Percentiles rank a stretch among this genome's conserved stretches.
Conservation (phyloP, 1,140 invertebrate genomes). For the Drosophila rufa region DNA sequence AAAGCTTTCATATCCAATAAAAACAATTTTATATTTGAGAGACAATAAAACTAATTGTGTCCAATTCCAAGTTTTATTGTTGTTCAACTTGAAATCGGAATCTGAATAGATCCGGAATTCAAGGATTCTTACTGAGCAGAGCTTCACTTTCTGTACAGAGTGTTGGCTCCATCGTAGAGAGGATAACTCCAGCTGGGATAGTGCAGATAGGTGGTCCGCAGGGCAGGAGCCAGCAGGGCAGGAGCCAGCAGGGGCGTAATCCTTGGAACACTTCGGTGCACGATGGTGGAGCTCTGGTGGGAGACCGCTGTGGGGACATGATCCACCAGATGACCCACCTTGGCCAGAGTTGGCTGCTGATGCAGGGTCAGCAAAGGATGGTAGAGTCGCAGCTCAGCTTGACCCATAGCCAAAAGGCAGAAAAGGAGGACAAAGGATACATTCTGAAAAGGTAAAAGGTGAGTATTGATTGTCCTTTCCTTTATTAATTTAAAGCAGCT, state of each 20-base stretch:
- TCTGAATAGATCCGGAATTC: not conserved
- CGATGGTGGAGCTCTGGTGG: conserved; percentile 86
- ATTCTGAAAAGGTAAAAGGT: conserved; percentile 2
- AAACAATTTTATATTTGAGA: not conserved
- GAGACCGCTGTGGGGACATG: conserved; percentile 73
- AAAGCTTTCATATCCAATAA: no score
- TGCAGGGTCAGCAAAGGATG: conserved; percentile 45
- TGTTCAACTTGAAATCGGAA: conserved; percentile 1
- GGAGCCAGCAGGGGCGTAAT: conserved; percentile 34
- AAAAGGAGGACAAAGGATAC: conserved; percentile 1
- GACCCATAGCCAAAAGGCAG: conserved; percentile 18
- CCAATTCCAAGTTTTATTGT: no score
- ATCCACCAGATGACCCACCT: conserved; percentile 53
- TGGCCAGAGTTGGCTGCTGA: conserved; percentile 32
- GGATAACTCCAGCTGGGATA: conserved; percentile 43
- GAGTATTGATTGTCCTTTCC: not conserved
- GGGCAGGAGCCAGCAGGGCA: conserved; percentile 29
- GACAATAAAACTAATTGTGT: no score
- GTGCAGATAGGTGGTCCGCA: conserved; percentile 21
- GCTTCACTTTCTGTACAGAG: conserved; percentile 40
- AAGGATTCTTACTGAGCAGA: not conserved
- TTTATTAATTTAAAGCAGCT: no score
- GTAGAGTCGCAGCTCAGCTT: conserved; percentile 28
- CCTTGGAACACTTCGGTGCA: conserved; percentile 62
- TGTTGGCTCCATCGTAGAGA: conserved; percentile 13